Evolutionary conservation across 30 jellyfish, hydroid and myxozoan species (phyloP).

Genomic region (Nemopilema nomurai): DNA sequence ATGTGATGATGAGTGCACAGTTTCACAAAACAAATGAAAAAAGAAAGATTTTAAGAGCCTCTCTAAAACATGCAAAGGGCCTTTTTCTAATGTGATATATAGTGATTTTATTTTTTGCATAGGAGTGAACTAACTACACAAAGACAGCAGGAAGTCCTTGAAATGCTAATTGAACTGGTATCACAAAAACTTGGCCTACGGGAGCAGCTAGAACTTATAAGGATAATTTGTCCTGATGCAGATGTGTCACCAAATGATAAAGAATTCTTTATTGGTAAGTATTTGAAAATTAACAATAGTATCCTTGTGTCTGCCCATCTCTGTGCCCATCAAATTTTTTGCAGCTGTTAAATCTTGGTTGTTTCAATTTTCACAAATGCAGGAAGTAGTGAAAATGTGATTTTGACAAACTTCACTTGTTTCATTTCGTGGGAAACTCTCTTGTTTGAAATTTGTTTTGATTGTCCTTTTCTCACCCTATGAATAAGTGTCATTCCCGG

Average conservation of each 20-base stretch:
- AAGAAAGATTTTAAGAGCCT: neutral
- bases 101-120: too few relatives aligned
- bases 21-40: too few relatives aligned
- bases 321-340: neutral
- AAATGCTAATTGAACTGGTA: slow-evolving; percentile 74
- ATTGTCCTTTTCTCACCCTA: too few relatives aligned
- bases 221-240: slow-evolving; percentile 88
- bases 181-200: slow-evolving; percentile 87
- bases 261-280: slow-evolving; percentile 89
- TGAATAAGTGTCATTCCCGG: too few relatives aligned
- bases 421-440: too few relatives aligned
- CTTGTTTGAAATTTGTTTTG: too few relatives aligned
- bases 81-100: too few relatives aligned
- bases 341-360: neutral
- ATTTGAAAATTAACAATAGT: neutral
- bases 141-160: slow-evolving; percentile 78
- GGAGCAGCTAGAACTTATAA: slow-evolving; percentile 86
- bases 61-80: too few relatives aligned
- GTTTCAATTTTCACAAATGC: too few relatives aligned
- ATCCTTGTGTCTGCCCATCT: neutral
- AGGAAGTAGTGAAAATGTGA: too few relatives aligned
- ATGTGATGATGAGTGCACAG: too few relatives aligned
- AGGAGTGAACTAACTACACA: slow-evolving; percentile 79
- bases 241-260: slow-evolving; percentile 84
- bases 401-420: too few relatives aligned